Evolutionary conservation across 2,113 vertebrate species (phyloP).

Genomic region (Mungos mungo): DNA sequence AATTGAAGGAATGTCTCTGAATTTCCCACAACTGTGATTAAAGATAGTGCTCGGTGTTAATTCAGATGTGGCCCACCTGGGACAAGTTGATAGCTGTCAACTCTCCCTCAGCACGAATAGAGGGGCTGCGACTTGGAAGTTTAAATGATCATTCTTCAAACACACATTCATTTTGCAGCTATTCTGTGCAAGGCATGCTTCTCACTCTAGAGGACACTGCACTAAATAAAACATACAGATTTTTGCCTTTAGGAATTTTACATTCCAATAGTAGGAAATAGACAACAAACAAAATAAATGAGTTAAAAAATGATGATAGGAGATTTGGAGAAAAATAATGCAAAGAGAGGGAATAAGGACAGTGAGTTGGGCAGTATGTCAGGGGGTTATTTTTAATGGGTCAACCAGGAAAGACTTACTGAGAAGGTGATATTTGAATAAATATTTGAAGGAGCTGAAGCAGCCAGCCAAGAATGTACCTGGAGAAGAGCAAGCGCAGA

Average conservation of each 20-base stretch:
- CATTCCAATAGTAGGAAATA: neutral
- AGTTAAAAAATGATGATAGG: neutral
- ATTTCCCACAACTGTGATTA: neutral
- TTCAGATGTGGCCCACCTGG: neutral
- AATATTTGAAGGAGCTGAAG: neutral
- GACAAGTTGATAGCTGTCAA: neutral
- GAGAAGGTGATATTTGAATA: neutral
- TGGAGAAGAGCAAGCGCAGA: neutral
- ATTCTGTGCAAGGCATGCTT: neutral
- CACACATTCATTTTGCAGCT: neutral
- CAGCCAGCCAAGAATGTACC: neutral
- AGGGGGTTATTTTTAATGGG: neutral
- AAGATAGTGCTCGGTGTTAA: neutral
- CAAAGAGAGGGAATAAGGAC: neutral
- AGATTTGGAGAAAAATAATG: constrained; percentile 9
- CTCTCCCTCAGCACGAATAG: neutral
- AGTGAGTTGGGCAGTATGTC: neutral
- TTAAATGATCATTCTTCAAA: neutral
- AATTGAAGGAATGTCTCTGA: neutral
- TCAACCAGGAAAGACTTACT: neutral
- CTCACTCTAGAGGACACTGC: neutral
- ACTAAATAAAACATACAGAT: neutral
- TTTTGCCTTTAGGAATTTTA: neutral
- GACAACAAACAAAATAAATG: neutral
- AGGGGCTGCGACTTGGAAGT: neutral